Conservation (phyloP, 1,140 invertebrate species). For the Drosophila carrolli region DNA sequence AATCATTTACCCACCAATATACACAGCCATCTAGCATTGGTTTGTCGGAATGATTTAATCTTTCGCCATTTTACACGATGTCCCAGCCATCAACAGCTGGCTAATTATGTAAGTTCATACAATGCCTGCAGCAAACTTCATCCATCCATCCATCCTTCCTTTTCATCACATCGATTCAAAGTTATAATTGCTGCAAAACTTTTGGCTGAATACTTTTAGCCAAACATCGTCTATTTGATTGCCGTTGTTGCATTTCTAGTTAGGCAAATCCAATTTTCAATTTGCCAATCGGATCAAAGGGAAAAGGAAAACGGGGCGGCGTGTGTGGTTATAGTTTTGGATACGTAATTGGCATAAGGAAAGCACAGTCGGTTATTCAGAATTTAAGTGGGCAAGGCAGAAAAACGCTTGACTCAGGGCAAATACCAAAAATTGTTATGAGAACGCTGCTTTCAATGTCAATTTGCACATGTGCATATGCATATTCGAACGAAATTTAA, state of each 20-base stretch:
- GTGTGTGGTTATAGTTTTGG: constrained; percentile 42
- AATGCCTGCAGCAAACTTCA: constrained; percentile 6
- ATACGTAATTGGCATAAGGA: constrained; percentile 51
- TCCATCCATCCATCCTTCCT: neutral
- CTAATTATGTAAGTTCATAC: constrained; percentile 49
- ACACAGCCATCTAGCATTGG: constrained; percentile 11
- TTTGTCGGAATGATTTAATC: constrained; percentile 41
- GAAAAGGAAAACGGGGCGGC: neutral
- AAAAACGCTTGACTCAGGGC: constrained; percentile 30
- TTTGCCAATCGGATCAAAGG: constrained; percentile 59
- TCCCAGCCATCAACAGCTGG: constrained; percentile 45
- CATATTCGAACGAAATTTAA: constrained; percentile 34
- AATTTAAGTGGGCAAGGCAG: constrained; percentile 52
- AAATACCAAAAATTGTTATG: constrained; percentile 33
- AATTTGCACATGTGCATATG: constrained; percentile 27
- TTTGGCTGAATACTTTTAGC: constrained; percentile 56
- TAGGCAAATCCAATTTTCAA: constrained; percentile 69
- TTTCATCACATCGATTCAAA: constrained; percentile 39
- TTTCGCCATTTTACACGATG: constrained; percentile 19
- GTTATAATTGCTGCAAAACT: constrained; percentile 72
- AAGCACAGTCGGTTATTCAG: constrained; percentile 39
- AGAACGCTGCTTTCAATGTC: constrained; percentile 49
- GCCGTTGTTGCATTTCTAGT: constrained; percentile 59
- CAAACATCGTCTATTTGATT: constrained; percentile 55
- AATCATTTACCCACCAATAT: constrained; percentile 24